Evolutionary conservation across 2,888 invertebrate genomes (phyloP), one percentile per base, ranked within the genome.

Genomic region (Drosophila vallismaia): DNA sequence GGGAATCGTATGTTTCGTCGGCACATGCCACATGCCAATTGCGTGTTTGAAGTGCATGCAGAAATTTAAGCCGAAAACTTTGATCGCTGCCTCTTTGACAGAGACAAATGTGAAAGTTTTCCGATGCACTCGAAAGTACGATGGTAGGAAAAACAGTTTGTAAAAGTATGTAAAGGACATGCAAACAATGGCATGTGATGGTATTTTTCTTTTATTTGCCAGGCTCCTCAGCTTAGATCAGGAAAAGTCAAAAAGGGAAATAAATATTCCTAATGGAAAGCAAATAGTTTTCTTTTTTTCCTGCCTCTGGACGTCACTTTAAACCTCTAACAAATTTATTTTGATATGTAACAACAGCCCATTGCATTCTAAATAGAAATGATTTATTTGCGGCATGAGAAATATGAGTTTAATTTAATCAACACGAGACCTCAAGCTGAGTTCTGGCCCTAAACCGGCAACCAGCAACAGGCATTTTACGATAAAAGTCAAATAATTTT

Each of bases 21-120:
- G 83, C 88, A 84, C 71, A 88, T 83, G 86, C 78, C 88, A 84
- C 71, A 88, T 83, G 86, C 78, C 88, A 86, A 86, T 80, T 72
- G 86, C 73, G 73, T 87, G 79, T 75, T 55, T 77, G 75, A 75
- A 85, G 82, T 83, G 84, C 80, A 83, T 83, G 86, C 84, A 75
- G 67, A 80, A 85, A 88, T 85, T 86, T 86, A 85, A 85, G 88
- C 76, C 71, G 80, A 74, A 86, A 85, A 84, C 86, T 85, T 85
- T 88, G 86, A 69, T 69, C 45, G 24, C 9, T 38, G 28, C 31
- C 42, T 8, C 42, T 74, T 74, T 73, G 86, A 88, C 86, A 85
- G 76, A 85, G 88, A 86, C 86, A 88, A 88, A 84, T 86, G 80
- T 68, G 71, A 86, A 88, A 83, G 67, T 83, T 86, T 78, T 62